Evolutionary conservation across 30 jellyfish, hydroid and myxozoan species (phyloP), one percentile per base, ranked within the genome.

Genomic region (Pseudorhiza aurosa): DNA sequence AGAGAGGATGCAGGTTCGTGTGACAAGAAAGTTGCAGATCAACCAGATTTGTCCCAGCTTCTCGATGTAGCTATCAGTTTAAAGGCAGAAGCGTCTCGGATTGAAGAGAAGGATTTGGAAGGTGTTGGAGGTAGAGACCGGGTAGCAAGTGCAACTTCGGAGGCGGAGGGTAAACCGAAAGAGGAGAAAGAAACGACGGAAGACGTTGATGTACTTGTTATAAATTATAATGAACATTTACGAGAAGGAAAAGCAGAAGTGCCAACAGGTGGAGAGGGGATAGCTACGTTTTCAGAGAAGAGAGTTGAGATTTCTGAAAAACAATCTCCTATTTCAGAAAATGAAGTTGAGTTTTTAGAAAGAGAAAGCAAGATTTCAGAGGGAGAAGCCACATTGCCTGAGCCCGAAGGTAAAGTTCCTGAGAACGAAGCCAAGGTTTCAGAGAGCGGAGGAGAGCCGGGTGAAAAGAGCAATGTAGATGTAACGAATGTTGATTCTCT

Each of bases 221-320:
- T 50, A 0, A 80, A 50, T 65, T 56, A 56, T 65, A 84, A 80
- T 39, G 91, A 80, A 33, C 14, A 65, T 12, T 17, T 80, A 15
- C 57, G 75, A 21, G 91, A 80, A 46, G 91, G 84, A 1, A 80
- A 80, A 53, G 91, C 91, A 11, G 91, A 80, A 68, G 77, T 46
- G 8, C 35, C 90, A 1, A 64, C 18, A 40, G 53, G 63, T 8
- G 58, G 3, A 8, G 21, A 64, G 3, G 14, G 12, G n/a, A n/a
- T n/a, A n/a, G n/a, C n/a, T n/a, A n/a, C n/a, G n/a, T n/a, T n/a
- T n/a, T n/a, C n/a, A n/a, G n/a, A n/a, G n/a, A n/a, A n/a, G n/a
- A n/a, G n/a, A n/a, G n/a, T n/a, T n/a, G n/a, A n/a, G n/a, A n/a
- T n/a, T n/a, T n/a, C n/a, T n/a, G n/a, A n/a, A n/a, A n/a, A n/a